A percentile compares a stretch with the other conserved stretches of the same genome.
Conservation (phyloP, 2,888 invertebrate genomes). For the Agrotis puta region DNA sequence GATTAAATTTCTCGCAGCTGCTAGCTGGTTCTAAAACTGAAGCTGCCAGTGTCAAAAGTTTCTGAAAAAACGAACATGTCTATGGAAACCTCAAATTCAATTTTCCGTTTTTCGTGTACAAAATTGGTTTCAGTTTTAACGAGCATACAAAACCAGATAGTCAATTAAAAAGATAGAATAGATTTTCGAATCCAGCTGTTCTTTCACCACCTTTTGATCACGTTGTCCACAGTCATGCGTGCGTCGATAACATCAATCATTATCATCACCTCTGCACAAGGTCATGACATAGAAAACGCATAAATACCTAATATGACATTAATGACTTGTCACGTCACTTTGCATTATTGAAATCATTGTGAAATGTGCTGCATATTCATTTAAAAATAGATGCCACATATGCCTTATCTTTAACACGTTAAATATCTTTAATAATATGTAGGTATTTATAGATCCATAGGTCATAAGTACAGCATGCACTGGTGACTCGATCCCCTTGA, state of each 20-base stretch:
- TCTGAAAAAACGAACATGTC: too few relatives aligned
- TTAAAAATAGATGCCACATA: conserved; percentile 23
- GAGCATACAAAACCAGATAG: neutral
- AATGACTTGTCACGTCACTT: conserved; percentile 24
- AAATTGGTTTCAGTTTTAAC: neutral
- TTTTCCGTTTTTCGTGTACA: neutral
- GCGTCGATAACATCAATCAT: neutral
- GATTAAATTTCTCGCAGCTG: too few relatives aligned
- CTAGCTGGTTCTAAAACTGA: neutral
- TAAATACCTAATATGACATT: conserved; percentile 20
- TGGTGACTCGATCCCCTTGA: conserved; percentile 41
- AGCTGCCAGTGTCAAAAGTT: fast-evolving
- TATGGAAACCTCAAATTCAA: neutral
- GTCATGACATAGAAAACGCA: conserved; percentile 24
- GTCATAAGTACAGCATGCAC: conserved; percentile 25
- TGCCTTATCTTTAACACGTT: conserved; percentile 22
- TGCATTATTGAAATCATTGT: conserved; percentile 47
- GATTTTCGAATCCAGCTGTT: neutral
- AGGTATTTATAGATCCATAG: conserved; percentile 12
- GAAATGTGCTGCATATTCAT: conserved; percentile 37
- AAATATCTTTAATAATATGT: conserved; percentile 36
- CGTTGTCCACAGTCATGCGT: neutral
- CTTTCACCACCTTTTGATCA: conserved; percentile 3
- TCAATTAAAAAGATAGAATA: neutral
- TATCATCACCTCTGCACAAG: neutral